phyloP scores from a whole-genome alignment of 1,140 invertebrate species.

The Drosophila pseudoobscura region DNA sequence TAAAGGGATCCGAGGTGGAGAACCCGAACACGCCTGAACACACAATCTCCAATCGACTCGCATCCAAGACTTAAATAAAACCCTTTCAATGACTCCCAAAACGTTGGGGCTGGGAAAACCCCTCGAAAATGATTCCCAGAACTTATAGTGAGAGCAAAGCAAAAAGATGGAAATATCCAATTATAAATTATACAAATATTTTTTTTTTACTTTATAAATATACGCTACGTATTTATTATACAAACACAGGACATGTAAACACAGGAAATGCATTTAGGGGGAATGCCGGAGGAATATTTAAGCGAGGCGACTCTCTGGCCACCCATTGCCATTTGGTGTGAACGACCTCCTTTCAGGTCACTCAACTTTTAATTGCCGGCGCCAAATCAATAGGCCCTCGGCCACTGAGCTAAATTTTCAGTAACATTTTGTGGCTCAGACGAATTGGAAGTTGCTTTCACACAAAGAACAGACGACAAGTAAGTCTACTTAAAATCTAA shows the following conservation, averaged over 20 bases:
- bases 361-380: conserved; percentile 43
- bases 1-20: too few relatives aligned
- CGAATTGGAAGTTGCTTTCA: conserved; percentile 30
- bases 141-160: conserved; percentile 15
- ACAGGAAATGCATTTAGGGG: background rate
- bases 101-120: too few relatives aligned
- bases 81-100: too few relatives aligned
- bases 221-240: conserved; percentile 74
- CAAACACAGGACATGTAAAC: background rate
- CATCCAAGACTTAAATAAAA: conserved; percentile 4
- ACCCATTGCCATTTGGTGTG: too few relatives aligned
- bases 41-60: conserved; percentile 6
- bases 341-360: conserved; percentile 20
- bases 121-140: conserved; percentile 31
- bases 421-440: conserved; percentile 40
- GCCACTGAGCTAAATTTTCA: conserved; percentile 31
- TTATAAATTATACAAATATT: conserved; percentile 48
- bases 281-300: background rate
- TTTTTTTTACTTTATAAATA: conserved; percentile 60
- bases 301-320: background rate
- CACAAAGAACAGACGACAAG: conserved; percentile 29
- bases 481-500: conserved; percentile 42
- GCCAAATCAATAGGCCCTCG: conserved; percentile 34
- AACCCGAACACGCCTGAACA: background rate
- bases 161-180: conserved; percentile 35